A percentile compares a stretch with the other conserved stretches of the same genome.
phyloP scores from a whole-genome alignment of 92 coral and sea anemone species.

The Phenganax marumi region DNA sequence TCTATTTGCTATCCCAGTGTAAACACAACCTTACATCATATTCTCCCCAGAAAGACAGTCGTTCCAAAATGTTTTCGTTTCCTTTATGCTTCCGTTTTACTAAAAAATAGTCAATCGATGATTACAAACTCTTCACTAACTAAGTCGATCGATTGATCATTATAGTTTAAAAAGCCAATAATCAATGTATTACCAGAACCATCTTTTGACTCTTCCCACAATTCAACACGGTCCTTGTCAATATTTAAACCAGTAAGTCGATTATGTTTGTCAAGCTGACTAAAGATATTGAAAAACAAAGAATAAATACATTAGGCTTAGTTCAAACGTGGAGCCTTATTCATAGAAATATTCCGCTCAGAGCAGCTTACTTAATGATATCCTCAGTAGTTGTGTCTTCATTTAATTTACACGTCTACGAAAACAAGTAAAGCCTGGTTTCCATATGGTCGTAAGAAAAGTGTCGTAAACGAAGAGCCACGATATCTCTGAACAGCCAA shows the following conservation, averaged over 20 bases:
- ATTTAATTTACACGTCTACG: conserved; percentile 93
- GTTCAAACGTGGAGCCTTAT: neutral
- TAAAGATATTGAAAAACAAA: conserved; percentile 10
- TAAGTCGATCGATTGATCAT: neutral
- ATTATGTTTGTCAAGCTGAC: conserved; percentile 88
- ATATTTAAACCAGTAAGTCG: conserved; percentile 78
- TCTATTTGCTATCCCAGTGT: neutral
- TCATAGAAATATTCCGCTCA: neutral
- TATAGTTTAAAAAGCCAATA: neutral
- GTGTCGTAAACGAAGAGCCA: neutral
- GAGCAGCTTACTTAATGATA: conserved; percentile 66
- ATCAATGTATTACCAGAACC: conserved; percentile 72
- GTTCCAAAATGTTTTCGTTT: conserved; percentile 59
- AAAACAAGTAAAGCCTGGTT: too few species aligned
- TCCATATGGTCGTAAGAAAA: too few species aligned
- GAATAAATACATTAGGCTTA: neutral
- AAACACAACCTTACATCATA: conserved; percentile 65
- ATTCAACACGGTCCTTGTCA: conserved; percentile 70
- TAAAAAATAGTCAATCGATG: conserved; percentile 35
- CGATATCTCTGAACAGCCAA: too few species aligned
- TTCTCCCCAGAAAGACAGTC: conserved; percentile 90
- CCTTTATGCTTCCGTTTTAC: conserved; percentile 70
- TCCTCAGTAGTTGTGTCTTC: conserved; percentile 69
- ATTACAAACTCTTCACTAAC: neutral
- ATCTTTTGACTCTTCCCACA: conserved; percentile 91